Conservation (phyloP, 2,113 vertebrate species). For the Ursus arctos region DNA sequence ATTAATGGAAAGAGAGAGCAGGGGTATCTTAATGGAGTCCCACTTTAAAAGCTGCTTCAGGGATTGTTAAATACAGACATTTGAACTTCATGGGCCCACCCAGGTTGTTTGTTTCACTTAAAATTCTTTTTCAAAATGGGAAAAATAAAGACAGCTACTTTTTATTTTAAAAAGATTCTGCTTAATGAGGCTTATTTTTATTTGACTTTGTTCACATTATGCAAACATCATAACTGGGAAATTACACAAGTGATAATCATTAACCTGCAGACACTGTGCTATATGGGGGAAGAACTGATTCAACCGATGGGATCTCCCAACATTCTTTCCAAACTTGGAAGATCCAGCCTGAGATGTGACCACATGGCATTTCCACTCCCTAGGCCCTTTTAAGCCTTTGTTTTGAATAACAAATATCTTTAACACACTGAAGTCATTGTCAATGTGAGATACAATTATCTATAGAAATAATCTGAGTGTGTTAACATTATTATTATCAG, state of each 20-base stretch:
- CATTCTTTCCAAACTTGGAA: neutral
- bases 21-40: neutral
- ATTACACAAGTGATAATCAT: neutral
- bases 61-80: neutral
- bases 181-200: neutral
- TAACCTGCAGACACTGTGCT: constrained; percentile 35
- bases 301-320: neutral
- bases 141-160: neutral
- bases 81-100: neutral
- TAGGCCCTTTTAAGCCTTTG: neutral
- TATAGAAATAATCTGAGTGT: neutral
- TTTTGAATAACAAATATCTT: constrained; percentile 52
- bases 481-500: constrained; percentile 55
- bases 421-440: constrained; percentile 3
- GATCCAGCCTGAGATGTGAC: neutral
- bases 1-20: accelerated
- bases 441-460: constrained; percentile 8
- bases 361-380: neutral
- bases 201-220: neutral
- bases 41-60: neutral
- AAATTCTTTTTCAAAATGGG: neutral
- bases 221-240: constrained; percentile 21
- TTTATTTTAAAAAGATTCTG: constrained; percentile 40
- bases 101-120: neutral
- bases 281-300: neutral